A percentile compares a stretch with the other conserved stretches of the same genome.
Evolutionary conservation across 1,140 invertebrate genomes (phyloP).

Genomic region (Teleopsis dalmanni): DNA sequence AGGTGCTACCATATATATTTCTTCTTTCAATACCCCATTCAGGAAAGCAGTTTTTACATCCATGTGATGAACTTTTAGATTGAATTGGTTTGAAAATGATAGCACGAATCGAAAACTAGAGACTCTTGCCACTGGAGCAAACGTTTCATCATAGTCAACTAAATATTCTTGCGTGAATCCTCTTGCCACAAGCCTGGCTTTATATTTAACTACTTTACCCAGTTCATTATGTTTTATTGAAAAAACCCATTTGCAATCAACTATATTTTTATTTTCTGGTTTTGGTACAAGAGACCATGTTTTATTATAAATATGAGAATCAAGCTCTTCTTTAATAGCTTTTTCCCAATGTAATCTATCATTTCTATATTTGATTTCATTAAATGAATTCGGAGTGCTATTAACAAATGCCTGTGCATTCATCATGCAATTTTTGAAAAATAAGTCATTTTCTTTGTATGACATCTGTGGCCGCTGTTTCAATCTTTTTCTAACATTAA

Average conservation of each 20-base stretch:
- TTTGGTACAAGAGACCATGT: slow-evolving; percentile 36
- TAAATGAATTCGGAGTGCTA: slow-evolving; percentile 12
- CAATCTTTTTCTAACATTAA: too few species aligned
- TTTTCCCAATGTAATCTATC: slow-evolving; percentile 32
- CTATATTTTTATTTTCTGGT: slow-evolving; percentile 34
- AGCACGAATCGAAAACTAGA: slow-evolving; percentile 33
- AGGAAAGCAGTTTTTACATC: too few species aligned
- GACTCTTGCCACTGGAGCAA: slow-evolving; percentile 25
- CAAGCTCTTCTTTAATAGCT: slow-evolving; percentile 38
- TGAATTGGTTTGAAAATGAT: slow-evolving; percentile 41
- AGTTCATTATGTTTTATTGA: slow-evolving; percentile 28
- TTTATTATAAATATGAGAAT: slow-evolving; percentile 37
- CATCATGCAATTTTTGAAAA: too few species aligned
- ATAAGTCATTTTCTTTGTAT: too few species aligned
- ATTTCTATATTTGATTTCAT: slow-evolving; percentile 26
- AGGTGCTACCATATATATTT: too few species aligned
- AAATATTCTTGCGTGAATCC: slow-evolving; percentile 35
- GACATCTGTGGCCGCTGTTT: too few species aligned
- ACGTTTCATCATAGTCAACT: slow-evolving; percentile 26
- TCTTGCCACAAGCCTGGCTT: slow-evolving; percentile 38
- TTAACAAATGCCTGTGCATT: too few species aligned
- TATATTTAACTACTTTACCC: slow-evolving; percentile 19
- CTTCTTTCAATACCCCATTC: too few species aligned
- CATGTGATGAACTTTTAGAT: too few species aligned
- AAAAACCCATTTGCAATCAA: slow-evolving; percentile 36